Evolutionary conservation across 2,888 invertebrate genomes (phyloP).

Genomic region (Trissonchulus latispiculum): DNA sequence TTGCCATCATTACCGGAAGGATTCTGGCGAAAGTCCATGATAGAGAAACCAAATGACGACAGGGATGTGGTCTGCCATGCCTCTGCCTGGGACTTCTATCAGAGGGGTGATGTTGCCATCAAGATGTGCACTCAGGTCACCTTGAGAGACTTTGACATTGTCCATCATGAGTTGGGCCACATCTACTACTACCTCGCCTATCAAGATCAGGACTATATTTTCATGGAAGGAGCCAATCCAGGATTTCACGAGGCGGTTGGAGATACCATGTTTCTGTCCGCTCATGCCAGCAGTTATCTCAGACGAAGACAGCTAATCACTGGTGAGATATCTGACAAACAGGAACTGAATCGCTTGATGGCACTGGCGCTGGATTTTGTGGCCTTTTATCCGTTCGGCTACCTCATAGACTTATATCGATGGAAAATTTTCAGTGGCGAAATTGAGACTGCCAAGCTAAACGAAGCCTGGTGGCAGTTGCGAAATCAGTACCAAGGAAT

Average conservation of each 20-base stretch:
- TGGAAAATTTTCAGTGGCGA: constrained; percentile 64
- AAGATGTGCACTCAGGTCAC: constrained; percentile 27
- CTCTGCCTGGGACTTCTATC: constrained; percentile 42
- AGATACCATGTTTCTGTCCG: constrained; percentile 60
- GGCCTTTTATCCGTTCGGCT: constrained; percentile 70
- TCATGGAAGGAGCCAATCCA: constrained; percentile 33
- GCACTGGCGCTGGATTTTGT: constrained; percentile 73
- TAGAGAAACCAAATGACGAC: background rate
- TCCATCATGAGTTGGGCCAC: constrained; percentile 43
- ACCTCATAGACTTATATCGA: constrained; percentile 71
- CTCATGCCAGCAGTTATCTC: constrained; percentile 57
- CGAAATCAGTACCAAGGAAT: constrained; percentile 24
- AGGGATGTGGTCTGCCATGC: constrained; percentile 35
- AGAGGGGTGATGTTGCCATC: constrained; percentile 34
- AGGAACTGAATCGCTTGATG: constrained; percentile 59
- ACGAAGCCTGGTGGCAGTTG: background rate
- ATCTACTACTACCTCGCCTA: constrained; percentile 39
- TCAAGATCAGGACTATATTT: constrained; percentile 33
- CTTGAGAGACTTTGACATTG: constrained; percentile 33
- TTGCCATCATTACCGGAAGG: constrained; percentile 36
- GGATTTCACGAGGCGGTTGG: constrained; percentile 49
- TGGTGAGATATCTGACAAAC: no score
- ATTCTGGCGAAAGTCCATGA: constrained; percentile 28
- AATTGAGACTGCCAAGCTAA: no score
- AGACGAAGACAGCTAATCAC: no score